phyloP scores from a whole-genome alignment of 2,888 invertebrate genomes.

The Zygogramma bicolorata region DNA sequence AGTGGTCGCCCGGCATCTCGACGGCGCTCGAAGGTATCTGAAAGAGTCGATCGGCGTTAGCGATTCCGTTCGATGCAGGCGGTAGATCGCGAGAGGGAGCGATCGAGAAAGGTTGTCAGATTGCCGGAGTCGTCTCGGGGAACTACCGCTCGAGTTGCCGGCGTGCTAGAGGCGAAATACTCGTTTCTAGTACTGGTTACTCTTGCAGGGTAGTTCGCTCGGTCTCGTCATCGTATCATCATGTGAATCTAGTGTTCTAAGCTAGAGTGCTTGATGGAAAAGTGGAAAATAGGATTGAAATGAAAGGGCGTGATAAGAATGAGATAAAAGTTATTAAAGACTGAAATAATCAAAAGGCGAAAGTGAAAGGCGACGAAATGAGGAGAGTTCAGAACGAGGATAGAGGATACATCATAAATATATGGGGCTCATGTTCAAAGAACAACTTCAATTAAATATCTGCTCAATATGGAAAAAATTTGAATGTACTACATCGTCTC shows the following conservation, averaged over 20 bases:
- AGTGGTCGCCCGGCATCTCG: constrained; percentile 94
- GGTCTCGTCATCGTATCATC: constrained; percentile 61
- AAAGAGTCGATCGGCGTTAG: constrained; percentile 36
- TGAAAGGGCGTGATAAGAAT: too few species aligned
- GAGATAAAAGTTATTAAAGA: too few species aligned
- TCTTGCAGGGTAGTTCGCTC: constrained; percentile 39
- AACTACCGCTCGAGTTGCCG: constrained; percentile 21
- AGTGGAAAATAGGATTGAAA: not conserved
- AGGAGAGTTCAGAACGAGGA: too few species aligned
- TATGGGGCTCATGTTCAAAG: too few species aligned
- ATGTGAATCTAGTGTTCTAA: constrained; percentile 27
- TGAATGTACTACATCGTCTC: too few species aligned
- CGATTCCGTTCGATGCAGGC: not conserved
- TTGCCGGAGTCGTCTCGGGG: constrained; percentile 42
- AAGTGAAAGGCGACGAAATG: too few species aligned
- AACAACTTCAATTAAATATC: too few species aligned
- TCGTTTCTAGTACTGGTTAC: constrained; percentile 24
- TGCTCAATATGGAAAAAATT: too few species aligned
- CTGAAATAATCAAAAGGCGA: too few species aligned
- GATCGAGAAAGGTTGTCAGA: constrained; percentile 40
- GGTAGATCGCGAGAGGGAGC: not conserved
- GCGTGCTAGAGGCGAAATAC: constrained; percentile 41
- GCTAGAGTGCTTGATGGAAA: too few species aligned
- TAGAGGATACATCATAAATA: too few species aligned
- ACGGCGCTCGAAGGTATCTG: constrained; percentile 95